These are phyloP conservation scores for Crotalus viridis DNA, from an alignment of 2,113 vertebrate genomes.

Conservation along the genomic window DNA sequence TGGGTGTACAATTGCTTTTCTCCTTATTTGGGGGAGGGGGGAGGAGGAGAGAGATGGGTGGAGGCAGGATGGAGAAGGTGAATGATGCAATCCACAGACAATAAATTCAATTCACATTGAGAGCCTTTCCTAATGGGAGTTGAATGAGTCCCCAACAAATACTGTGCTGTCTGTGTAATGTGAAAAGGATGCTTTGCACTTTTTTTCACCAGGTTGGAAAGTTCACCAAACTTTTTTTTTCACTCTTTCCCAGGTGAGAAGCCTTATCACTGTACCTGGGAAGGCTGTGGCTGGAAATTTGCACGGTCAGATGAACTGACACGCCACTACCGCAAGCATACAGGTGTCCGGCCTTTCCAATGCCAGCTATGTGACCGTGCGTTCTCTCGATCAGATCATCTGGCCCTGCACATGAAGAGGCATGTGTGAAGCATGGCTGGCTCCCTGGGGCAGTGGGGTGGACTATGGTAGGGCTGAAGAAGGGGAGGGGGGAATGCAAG, in stretches of 20 bases:
- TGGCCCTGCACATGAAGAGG: constrained; percentile 94
- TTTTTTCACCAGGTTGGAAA: background rate
- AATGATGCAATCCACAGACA: too few relatives aligned
- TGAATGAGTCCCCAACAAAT: background rate
- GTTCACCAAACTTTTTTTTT: background rate
- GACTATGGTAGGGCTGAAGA: background rate
- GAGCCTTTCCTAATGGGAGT: background rate
- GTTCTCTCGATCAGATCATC: constrained; percentile 88
- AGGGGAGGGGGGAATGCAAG: constrained; percentile 24
- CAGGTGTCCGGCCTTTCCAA: constrained; percentile 86
- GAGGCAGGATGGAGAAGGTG: background rate
- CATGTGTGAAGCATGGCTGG: constrained; percentile 76
- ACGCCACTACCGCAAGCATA: constrained; percentile 91
- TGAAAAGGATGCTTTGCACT: background rate
- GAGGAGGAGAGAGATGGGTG: background rate
- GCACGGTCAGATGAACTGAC: constrained; percentile 87
- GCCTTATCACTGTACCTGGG: constrained; percentile 90
- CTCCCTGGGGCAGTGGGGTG: background rate
- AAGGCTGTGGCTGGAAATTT: constrained; percentile 90
- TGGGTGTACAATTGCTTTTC: background rate
- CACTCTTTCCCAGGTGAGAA: constrained; percentile 77
- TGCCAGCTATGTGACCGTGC: constrained; percentile 89
- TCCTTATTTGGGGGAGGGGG: background rate
- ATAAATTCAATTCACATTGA: background rate
- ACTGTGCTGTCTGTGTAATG: background rate